Percentiles rank a stretch among this genome's conserved stretches.
Conservation (phyloP, 2,888 invertebrate species). For the Miltochrista miniata region DNA sequence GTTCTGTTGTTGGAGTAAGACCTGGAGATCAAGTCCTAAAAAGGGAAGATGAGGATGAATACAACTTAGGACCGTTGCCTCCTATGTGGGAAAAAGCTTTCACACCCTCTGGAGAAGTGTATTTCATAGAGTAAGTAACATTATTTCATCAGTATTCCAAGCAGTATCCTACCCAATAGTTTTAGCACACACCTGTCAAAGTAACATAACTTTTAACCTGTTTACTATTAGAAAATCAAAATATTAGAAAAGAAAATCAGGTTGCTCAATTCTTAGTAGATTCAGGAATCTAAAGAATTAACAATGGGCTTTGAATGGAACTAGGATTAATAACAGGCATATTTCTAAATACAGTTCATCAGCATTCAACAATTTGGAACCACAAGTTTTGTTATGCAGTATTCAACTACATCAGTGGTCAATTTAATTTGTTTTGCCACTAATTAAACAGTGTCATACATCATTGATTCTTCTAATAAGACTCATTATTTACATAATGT, state of each 20-base stretch:
- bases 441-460: neutral
- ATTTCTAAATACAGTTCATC: too few species aligned
- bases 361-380: too few species aligned
- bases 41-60: slow-evolving; percentile 86
- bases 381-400: neutral
- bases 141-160: too few species aligned
- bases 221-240: too few species aligned
- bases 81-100: slow-evolving; percentile 99
- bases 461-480: neutral
- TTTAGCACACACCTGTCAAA: too few species aligned
- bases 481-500: neutral
- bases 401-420: neutral
- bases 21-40: slow-evolving; percentile 67
- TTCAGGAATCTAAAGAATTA: neutral
- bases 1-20: slow-evolving; percentile 76
- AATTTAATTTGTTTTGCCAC: neutral
- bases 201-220: too few species aligned
- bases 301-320: too few species aligned
- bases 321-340: too few species aligned
- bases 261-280: too few species aligned
- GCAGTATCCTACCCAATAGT: too few species aligned
- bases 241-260: too few species aligned
- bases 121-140: slow-evolving; percentile 96
- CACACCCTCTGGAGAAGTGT: slow-evolving; percentile 97
- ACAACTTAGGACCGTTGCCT: slow-evolving; percentile 95